Evolutionary conservation across 2,113 vertebrate species (phyloP).

Genomic region (Ptyas mucosa): DNA sequence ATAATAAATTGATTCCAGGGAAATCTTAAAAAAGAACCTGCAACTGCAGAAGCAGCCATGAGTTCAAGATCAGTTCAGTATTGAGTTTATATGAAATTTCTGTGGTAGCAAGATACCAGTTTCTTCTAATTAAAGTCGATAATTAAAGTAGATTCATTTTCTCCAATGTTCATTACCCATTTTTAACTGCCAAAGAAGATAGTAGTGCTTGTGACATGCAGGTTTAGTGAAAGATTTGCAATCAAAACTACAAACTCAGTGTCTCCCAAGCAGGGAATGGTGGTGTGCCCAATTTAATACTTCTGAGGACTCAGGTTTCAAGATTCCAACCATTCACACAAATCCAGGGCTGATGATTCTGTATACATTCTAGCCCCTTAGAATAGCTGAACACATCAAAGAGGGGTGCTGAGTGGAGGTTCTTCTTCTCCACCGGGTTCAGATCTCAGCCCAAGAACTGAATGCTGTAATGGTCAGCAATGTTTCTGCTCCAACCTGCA

Average conservation of each 20-base stretch:
- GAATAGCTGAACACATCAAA: slow-evolving; percentile 54
- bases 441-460: slow-evolving; percentile 29
- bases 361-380: slow-evolving; percentile 26
- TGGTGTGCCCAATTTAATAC: background rate
- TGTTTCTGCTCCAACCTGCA: background rate
- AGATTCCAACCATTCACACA: background rate
- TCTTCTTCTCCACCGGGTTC: slow-evolving; percentile 25
- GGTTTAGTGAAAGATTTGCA: slow-evolving; percentile 29
- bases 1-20: slow-evolving; percentile 44
- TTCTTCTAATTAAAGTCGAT: slow-evolving; percentile 6
- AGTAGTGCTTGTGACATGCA: background rate
- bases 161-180: background rate
- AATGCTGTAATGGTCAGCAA: slow-evolving; percentile 18
- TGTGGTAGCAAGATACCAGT: background rate
- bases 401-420: background rate
- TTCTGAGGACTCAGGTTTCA: slow-evolving; percentile 9
- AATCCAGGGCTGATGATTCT: background rate
- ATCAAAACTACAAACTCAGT: slow-evolving; percentile 29
- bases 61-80: slow-evolving; percentile 17
- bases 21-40: background rate
- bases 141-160: slow-evolving; percentile 3
- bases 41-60: background rate
- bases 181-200: background rate
- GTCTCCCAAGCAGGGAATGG: background rate
- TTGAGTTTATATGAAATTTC: background rate